Evolutionary conservation across 2,113 vertebrate genomes (phyloP), one percentile per base, ranked within the genome.

Genomic region (Suncus etruscus): DNA sequence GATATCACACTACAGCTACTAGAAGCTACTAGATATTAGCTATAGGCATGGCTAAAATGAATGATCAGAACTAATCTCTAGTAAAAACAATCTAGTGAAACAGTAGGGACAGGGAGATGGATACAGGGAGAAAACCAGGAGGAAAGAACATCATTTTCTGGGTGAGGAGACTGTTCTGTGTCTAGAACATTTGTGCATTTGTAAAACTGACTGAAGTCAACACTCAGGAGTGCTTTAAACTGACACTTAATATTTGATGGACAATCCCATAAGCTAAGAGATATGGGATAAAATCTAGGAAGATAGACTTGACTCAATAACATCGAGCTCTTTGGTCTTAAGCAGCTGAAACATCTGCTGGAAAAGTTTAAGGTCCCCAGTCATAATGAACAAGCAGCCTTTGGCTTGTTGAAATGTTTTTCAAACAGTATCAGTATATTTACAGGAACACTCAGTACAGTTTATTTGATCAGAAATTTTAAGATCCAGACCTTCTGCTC

Each of bases 391-490:
- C 50, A 91, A 54, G 74, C 15, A 61, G 79, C 47, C 58, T 86
- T 50, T 78, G 58, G 83, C n/a, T 69, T 72, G 76, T n/a, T 89
- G 80, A 76, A 83, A 83, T 80, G 61, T 90, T 94, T 95, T 82
- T 69, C 72, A 93, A 92, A 93, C 70, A 89, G 20, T 75, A 86
- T n/a, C 86, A 66, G 50, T 45, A 65, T 78, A 81, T 93, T 94
- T 76, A 95, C 39, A 95, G 73, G 87, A 96, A 95, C 69, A 89
- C 12, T 78, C 54, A 91, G 84, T 83, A 87, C 54, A 65, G 68
- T 69, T 72, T 87, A 85, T 95, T 94, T 96, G 96, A 96, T 94
- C 54, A 85, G 78, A 95, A 77, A 80, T 97, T 86, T 84, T 95
- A 96, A 95, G 92, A 94, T 76, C 95, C 90, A 95, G 90, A 89